phyloP scores from a whole-genome alignment of 1,140 invertebrate species.

The Anagrus nilaparvatae region DNA sequence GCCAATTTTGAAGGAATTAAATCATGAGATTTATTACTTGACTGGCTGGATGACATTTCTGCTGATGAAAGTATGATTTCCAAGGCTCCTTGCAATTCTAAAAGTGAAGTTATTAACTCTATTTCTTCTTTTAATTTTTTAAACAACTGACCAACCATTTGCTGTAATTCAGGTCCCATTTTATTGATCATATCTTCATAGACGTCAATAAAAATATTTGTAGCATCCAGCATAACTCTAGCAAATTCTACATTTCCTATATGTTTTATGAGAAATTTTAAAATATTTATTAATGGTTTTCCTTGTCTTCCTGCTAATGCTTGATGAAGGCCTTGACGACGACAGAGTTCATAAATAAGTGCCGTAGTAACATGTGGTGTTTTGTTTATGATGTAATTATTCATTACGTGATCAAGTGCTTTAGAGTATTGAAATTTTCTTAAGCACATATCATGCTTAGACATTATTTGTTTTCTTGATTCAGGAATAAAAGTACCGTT shows the following conservation, averaged over 20 bases:
- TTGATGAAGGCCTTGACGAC: constrained; percentile 58
- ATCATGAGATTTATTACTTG: constrained; percentile 30
- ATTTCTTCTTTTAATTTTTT: constrained; percentile 57
- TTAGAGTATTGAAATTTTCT: constrained; percentile 74
- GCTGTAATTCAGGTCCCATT: constrained; percentile 46
- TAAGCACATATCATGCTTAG: constrained; percentile 59
- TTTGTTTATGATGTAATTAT: constrained; percentile 48
- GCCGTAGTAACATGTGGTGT: constrained; percentile 67
- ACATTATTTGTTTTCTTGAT: constrained; percentile 37
- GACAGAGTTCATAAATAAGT: constrained; percentile 74
- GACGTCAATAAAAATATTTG: constrained; percentile 62
- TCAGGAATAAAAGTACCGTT: constrained; percentile 47
- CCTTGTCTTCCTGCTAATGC: constrained; percentile 61
- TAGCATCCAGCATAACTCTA: constrained; percentile 59
- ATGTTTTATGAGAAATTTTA: constrained; percentile 69
- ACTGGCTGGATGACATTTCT: constrained; percentile 26
- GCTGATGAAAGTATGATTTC: constrained; percentile 55
- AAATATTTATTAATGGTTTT: constrained; percentile 52
- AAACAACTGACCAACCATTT: constrained; percentile 49
- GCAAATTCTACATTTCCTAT: constrained; percentile 66
- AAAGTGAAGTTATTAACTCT: constrained; percentile 48
- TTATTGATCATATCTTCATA: constrained; percentile 52
- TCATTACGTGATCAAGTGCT: constrained; percentile 66
- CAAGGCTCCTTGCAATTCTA: constrained; percentile 58
- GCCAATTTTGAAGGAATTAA: constrained; percentile 49